Evolutionary conservation across 2,797 vertebrate species (phyloP).

Genomic region (Anabacerthia variegaticeps): DNA sequence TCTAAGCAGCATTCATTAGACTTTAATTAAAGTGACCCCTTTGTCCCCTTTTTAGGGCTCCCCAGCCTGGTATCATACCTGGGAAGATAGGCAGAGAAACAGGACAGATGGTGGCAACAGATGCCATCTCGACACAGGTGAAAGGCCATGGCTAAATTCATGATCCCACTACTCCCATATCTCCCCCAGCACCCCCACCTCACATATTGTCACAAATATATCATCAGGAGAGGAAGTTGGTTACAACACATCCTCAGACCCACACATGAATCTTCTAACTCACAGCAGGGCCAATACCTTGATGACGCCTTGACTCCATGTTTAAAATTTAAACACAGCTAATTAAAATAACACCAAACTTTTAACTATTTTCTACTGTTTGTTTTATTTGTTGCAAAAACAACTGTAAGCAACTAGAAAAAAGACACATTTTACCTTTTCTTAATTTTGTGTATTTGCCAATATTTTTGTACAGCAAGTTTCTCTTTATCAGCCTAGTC

Average conservation of each 20-base stretch:
- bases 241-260: background rate
- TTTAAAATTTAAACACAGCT: background rate
- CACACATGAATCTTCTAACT: background rate
- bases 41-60: background rate
- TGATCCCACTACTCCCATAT: background rate
- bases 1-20: background rate
- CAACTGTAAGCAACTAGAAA: background rate
- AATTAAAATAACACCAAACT: background rate
- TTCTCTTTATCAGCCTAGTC: background rate
- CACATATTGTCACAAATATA: background rate
- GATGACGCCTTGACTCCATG: background rate
- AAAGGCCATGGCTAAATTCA: background rate
- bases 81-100: background rate
- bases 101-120: slow-evolving; percentile 33
- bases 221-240: background rate
- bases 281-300: background rate
- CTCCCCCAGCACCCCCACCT: background rate
- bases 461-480: background rate
- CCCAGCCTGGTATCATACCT: background rate
- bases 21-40: background rate
- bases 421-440: background rate
- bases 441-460: background rate
- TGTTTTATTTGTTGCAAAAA: background rate
- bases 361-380: background rate
- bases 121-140: background rate